A percentile compares a stretch with the other conserved stretches of the same genome.
Conservation (phyloP, 2,888 invertebrate genomes). For the Oxytorus armatus region DNA sequence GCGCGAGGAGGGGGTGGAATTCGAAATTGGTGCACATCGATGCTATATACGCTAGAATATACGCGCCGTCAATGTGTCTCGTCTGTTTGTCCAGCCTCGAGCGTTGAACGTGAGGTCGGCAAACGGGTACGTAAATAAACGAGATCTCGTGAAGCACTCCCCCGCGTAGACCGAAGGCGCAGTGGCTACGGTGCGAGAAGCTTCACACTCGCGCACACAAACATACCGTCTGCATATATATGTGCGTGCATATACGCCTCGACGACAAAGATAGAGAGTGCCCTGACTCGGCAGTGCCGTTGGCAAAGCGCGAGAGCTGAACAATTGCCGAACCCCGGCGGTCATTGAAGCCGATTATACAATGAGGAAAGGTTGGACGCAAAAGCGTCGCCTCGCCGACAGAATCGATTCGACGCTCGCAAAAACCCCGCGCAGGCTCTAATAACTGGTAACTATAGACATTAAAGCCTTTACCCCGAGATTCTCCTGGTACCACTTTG, state of each 20-base stretch:
- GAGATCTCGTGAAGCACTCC: slow-evolving; percentile 62
- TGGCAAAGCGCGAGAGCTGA: slow-evolving; percentile 44
- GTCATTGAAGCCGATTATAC: slow-evolving; percentile 61
- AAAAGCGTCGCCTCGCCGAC: slow-evolving; percentile 40
- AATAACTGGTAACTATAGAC: slow-evolving; percentile 22
- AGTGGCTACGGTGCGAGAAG: slow-evolving; percentile 47
- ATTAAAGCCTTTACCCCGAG: slow-evolving; percentile 1
- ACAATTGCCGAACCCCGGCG: slow-evolving; percentile 54
- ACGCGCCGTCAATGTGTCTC: slow-evolving; percentile 47
- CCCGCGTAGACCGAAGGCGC: slow-evolving; percentile 50
- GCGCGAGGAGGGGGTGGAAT: slow-evolving; percentile 56
- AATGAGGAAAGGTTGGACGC: slow-evolving; percentile 57
- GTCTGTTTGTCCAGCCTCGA: slow-evolving; percentile 66
- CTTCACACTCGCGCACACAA: slow-evolving; percentile 52
- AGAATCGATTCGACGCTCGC: slow-evolving; percentile 47
- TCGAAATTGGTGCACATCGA: slow-evolving; percentile 62
- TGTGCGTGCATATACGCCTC: background rate
- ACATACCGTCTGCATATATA: slow-evolving; percentile 17
- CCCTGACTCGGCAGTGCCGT: slow-evolving; percentile 24
- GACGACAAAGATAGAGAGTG: slow-evolving; percentile 22
- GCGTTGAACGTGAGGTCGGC: slow-evolving; percentile 63
- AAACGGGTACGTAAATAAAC: slow-evolving; percentile 68
- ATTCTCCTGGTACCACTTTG: slow-evolving; percentile 7
- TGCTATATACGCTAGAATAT: slow-evolving; percentile 38
- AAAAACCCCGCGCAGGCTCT: slow-evolving; percentile 35